phyloP scores from a whole-genome alignment of 1,140 invertebrate genomes.

The Orussus abietinus region DNA sequence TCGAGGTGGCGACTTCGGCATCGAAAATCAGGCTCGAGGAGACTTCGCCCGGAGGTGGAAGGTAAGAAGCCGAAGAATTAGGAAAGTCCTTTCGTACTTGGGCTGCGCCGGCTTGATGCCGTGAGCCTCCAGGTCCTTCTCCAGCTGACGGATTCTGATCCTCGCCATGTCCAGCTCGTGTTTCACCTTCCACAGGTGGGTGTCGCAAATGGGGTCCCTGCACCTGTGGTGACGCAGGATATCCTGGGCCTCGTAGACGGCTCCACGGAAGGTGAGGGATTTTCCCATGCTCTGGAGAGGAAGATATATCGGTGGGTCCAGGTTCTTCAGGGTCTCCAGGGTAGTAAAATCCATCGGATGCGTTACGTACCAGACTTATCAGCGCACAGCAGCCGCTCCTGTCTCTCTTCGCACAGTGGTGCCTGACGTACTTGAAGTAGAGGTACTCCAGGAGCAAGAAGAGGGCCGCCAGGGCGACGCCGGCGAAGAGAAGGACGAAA shows the following conservation, averaged over 20 bases:
- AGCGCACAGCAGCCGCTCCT: conserved; percentile 85
- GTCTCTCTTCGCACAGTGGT: conserved; percentile 84
- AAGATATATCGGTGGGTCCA: too few relatives aligned
- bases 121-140: conserved; percentile 77
- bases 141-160: conserved; percentile 76
- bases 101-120: conserved; percentile 70
- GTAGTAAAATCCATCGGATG: too few relatives aligned
- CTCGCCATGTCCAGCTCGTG: conserved; percentile 83
- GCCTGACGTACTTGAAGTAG: conserved; percentile 88
- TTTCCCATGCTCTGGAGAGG: conserved; percentile 60
- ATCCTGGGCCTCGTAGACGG: conserved; percentile 81
- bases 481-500: conserved; percentile 90
- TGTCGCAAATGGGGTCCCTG: conserved; percentile 76
- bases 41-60: too few relatives aligned
- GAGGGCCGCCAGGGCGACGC: conserved; percentile 81
- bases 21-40: too few relatives aligned
- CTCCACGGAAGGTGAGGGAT: conserved; percentile 81
- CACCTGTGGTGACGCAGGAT: conserved; percentile 61
- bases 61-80: too few relatives aligned
- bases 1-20: too few relatives aligned
- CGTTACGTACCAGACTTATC: conserved; percentile 82
- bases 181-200: conserved; percentile 83
- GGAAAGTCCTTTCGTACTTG: conserved; percentile 42
- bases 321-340: too few relatives aligned
- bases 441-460: conserved; percentile 87